Evolutionary conservation across 2,888 invertebrate genomes (phyloP).

Genomic region (Gortyna flavago): DNA sequence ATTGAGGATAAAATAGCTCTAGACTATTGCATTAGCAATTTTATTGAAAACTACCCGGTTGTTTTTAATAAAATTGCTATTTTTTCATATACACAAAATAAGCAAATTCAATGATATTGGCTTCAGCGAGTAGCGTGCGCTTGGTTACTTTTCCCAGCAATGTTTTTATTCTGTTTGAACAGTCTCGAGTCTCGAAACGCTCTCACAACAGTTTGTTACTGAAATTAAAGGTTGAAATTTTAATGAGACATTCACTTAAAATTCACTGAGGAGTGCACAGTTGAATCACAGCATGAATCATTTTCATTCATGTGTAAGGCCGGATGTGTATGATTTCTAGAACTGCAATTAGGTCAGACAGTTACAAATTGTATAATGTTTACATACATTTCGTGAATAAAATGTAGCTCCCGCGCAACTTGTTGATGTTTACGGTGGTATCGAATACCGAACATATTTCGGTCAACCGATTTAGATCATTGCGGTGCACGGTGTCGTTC

Average conservation of each 20-base stretch:
- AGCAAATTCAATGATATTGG: slow-evolving; percentile 43
- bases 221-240: slow-evolving; percentile 50
- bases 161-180: slow-evolving; percentile 39
- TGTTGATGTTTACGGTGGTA: slow-evolving; percentile 55
- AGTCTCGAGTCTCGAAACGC: slow-evolving; percentile 10
- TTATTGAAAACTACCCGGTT: slow-evolving; percentile 25
- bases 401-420: slow-evolving; percentile 47
- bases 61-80: too few species aligned
- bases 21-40: slow-evolving; percentile 15
- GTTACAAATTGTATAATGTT: slow-evolving; percentile 32
- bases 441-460: slow-evolving; percentile 68
- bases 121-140: slow-evolving; percentile 1
- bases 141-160: slow-evolving; percentile 22
- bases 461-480: slow-evolving; percentile 73
- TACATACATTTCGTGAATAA: slow-evolving; percentile 41
- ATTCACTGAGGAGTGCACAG: slow-evolving; percentile 25
- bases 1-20: background rate
- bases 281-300: slow-evolving; percentile 54
- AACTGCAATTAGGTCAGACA: slow-evolving; percentile 53
- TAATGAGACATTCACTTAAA: slow-evolving; percentile 50
- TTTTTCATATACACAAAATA: slow-evolving; percentile 49
- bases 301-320: slow-evolving; percentile 24
- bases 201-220: slow-evolving; percentile 17
- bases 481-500: slow-evolving; percentile 72
- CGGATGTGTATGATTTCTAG: slow-evolving; percentile 57